These are phyloP conservation scores for Phrixothrix hirtus DNA, from an alignment of 2,888 invertebrate genomes.

Conservation along the genomic window DNA sequence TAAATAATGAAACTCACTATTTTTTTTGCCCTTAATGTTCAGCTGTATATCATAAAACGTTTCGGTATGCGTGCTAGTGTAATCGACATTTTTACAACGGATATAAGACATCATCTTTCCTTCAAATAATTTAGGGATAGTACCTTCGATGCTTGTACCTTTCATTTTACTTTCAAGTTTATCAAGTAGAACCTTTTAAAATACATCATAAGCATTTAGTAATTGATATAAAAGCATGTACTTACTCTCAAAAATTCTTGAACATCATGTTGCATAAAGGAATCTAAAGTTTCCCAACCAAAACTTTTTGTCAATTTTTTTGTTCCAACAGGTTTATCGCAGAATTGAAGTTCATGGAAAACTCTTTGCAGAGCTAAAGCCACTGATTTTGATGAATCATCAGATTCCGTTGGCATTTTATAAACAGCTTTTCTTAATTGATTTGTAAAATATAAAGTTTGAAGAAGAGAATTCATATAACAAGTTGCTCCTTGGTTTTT, in stretches of 20 bases:
- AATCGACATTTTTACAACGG: constrained; percentile 96
- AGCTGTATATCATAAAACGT: constrained; percentile 99
- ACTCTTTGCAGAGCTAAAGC: constrained; percentile 96
- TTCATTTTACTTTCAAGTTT: constrained; percentile 99
- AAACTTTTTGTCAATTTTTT: constrained; percentile 99
- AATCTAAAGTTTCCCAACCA: constrained; percentile 99
- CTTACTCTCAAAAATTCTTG: constrained; percentile 82
- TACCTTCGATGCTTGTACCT: constrained; percentile 96
- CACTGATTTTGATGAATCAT: constrained; percentile 91
- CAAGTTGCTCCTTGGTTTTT: constrained; percentile 99
- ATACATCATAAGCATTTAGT: background rate
- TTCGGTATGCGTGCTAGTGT: constrained; percentile 91
- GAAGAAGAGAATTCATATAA: constrained; percentile 98
- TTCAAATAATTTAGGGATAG: constrained; percentile 95
- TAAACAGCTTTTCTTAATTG: constrained; percentile 90
- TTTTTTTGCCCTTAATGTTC: constrained; percentile 97
- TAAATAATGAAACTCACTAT: constrained; percentile 71
- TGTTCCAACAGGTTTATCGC: constrained; percentile 97
- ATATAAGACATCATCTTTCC: constrained; percentile 99
- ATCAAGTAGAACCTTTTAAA: constrained; percentile 76
- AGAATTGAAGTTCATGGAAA: constrained; percentile 96
- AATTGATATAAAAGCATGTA: background rate
- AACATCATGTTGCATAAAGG: constrained; percentile 99
- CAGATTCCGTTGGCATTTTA: constrained; percentile 98
- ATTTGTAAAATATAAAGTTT: constrained; percentile 98